phyloP scores from a whole-genome alignment of 1,140 invertebrate species.

The Dendroctonus ponderosae region DNA sequence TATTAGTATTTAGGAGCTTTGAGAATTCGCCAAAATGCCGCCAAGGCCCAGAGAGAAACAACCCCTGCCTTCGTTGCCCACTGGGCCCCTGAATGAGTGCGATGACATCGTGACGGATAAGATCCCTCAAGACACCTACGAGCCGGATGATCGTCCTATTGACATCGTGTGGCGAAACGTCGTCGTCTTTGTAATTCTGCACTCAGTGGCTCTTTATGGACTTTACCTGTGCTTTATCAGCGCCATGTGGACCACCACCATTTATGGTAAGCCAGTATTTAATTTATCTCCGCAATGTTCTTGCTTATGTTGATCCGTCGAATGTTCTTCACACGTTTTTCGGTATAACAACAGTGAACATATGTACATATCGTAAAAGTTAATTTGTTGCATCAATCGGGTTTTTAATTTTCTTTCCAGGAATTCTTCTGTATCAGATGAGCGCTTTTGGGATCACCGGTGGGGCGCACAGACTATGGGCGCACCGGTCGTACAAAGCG shows the following conservation, averaged over 20 bases:
- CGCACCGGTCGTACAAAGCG: slow-evolving; percentile 92
- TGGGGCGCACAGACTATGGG: slow-evolving; percentile 91
- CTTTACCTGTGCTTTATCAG: slow-evolving; percentile 74
- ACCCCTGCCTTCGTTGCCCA: slow-evolving; percentile 15
- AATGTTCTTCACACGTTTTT: no score
- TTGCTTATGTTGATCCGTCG: background rate
- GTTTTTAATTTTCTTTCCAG: slow-evolving; percentile 54
- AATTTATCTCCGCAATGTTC: background rate
- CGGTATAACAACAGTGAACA: background rate
- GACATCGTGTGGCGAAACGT: slow-evolving; percentile 93
- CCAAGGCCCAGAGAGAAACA: slow-evolving; percentile 29
- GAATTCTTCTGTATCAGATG: slow-evolving; percentile 65
- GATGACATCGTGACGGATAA: slow-evolving; percentile 38
- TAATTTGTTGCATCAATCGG: no score
- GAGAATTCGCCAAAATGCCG: slow-evolving; percentile 5
- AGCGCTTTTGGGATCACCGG: slow-evolving; percentile 85
- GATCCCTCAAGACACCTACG: slow-evolving; percentile 24
- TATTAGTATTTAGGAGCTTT: no score
- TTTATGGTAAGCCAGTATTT: slow-evolving; percentile 68
- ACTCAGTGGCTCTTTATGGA: slow-evolving; percentile 82
- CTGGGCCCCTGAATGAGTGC: slow-evolving; percentile 39
- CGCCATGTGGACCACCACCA: slow-evolving; percentile 72
- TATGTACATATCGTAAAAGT: background rate
- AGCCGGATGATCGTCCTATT: slow-evolving; percentile 52
- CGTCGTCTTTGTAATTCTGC: slow-evolving; percentile 75